These are phyloP conservation scores for Hirtodrosophila confusa DNA, from an alignment of 2,888 invertebrate genomes.

Conservation along the genomic window DNA sequence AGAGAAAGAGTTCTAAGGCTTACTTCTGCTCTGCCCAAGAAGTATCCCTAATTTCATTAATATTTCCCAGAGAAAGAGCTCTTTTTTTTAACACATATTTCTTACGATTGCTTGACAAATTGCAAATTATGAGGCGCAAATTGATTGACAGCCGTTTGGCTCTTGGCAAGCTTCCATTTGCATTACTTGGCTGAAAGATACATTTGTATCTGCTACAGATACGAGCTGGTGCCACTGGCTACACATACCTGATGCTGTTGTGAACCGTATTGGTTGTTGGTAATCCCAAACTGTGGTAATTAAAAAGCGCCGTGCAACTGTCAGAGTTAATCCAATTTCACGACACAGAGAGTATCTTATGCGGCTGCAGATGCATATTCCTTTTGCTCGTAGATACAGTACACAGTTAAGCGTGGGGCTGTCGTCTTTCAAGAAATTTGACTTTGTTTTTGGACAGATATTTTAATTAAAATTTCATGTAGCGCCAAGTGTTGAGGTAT, in stretches of 20 bases:
- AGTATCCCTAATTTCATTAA: too few species aligned
- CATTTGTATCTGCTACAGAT: conserved; percentile 32
- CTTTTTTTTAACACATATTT: conserved; percentile 26
- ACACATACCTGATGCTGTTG: conserved; percentile 37
- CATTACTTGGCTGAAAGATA: conserved; percentile 20
- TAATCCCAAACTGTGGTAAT: conserved; percentile 62
- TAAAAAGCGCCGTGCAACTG: conserved; percentile 67
- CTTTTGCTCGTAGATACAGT: conserved; percentile 21
- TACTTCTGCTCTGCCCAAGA: too few species aligned
- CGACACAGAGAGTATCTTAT: conserved; percentile 20
- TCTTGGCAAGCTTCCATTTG: conserved; percentile 12
- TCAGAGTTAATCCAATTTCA: conserved; percentile 76
- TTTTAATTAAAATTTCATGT: conserved; percentile 80
- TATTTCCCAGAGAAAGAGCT: neutral
- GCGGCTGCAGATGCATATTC: conserved; percentile 40
- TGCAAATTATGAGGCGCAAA: conserved; percentile 16
- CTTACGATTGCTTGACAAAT: conserved; percentile 6
- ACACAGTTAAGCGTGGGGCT: conserved; percentile 2
- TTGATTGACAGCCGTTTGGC: conserved; percentile 23
- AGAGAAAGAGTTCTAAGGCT: too few species aligned
- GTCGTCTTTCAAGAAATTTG: conserved; percentile 52
- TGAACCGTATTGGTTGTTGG: conserved; percentile 24
- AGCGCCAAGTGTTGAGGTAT: conserved; percentile 62
- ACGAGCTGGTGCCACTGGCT: conserved; percentile 9
- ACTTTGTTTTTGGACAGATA: conserved; percentile 74